Evolutionary conservation across 2,113 vertebrate genomes (phyloP).

Genomic region (Ellobius talpinus): DNA sequence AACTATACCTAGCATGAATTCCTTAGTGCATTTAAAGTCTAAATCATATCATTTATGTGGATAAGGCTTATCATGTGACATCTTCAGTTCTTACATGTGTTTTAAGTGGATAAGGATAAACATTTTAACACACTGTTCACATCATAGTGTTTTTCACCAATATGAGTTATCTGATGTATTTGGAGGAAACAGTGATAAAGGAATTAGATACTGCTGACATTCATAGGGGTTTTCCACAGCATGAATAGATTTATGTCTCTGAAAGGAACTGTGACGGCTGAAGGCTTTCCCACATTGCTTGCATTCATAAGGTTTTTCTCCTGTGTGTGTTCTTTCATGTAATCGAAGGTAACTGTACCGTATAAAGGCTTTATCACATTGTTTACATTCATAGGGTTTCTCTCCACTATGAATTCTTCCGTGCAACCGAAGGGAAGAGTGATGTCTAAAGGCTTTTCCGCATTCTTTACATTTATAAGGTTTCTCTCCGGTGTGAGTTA

Average conservation of each 20-base stretch:
- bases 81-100: too few species aligned
- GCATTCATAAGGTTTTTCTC: slow-evolving; percentile 53
- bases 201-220: background rate
- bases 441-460: background rate
- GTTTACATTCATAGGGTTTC: slow-evolving; percentile 48
- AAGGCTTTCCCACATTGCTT: slow-evolving; percentile 37
- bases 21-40: background rate
- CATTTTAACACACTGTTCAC: background rate
- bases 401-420: slow-evolving; percentile 59
- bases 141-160: background rate
- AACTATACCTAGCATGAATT: background rate
- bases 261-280: slow-evolving; percentile 5
- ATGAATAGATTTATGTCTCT: slow-evolving; percentile 3
- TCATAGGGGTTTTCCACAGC: background rate
- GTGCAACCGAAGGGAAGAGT: background rate
- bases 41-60: background rate
- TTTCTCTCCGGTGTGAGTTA: slow-evolving; percentile 16
- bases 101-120: background rate
- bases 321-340: slow-evolving; percentile 40
- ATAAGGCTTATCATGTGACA: background rate
- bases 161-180: background rate
- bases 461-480: slow-evolving; percentile 3
- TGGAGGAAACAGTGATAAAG: background rate
- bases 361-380: slow-evolving; percentile 15
- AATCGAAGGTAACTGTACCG: background rate